Evolutionary conservation across 2,797 vertebrate species (phyloP), one percentile per base, ranked within the genome.

Genomic region (Acanthis flammea): DNA sequence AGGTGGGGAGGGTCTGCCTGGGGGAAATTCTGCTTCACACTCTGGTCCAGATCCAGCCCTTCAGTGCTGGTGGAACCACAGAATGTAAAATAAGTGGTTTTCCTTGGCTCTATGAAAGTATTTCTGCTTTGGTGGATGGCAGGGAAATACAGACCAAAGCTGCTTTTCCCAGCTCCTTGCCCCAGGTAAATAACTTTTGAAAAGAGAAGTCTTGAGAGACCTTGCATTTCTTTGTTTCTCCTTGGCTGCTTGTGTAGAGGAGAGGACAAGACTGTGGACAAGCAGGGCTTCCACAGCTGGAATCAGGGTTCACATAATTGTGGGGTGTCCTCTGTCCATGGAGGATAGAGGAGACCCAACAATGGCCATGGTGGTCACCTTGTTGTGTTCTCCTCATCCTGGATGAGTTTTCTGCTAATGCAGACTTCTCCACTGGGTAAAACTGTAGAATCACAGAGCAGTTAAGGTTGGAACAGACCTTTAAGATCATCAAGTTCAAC

Each of bases 71-170:
- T 27, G 28, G 63, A 60, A 14, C 30, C 58, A 22, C 44, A 7
- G n/a, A 19, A 28, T 0, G 0, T 19, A 16, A 24, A 51, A n/a
- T 12, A 13, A 57, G 10, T 2, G 2, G 1, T 48, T 47, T 77
- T 4, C n/a, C n/a, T 74, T 37, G 28, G 41, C 57, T 55, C 19
- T 0, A 0, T 33, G 7, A 1, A 27, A 16, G 45, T 19, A 6
- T 76, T 91, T 68, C 44, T 75, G 67, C 28, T 55, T 23, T 39
- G 55, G 10, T 17, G 7, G 28, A 5, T 33, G 48, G n/a, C 44
- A 50, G 44, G 48, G 42, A 35, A 82, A 37, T 6, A 22, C 5
- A 9, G 14, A 12, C 31, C 25, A n/a, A 21, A 76, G 39, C 16
- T 31, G 21, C 62, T 81, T 60, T 45, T 37, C 42, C 67, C 37